Base-by-base conservation (phyloP, 2,113 vertebrate species). In the Protomyctophum bolini region DNA sequence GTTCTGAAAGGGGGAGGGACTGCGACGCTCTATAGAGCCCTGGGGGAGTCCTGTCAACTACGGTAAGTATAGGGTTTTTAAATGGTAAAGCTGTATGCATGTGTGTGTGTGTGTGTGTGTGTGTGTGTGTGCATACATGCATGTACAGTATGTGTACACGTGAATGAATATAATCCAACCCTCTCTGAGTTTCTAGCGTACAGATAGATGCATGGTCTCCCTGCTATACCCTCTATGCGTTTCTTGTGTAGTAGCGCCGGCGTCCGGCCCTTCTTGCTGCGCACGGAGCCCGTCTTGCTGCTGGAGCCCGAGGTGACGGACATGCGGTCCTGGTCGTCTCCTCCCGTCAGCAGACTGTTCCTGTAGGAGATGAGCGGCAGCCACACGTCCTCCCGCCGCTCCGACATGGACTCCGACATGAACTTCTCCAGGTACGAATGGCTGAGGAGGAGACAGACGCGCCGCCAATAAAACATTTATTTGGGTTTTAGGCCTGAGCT, bases 381-480 rank as follows among this genome's bases (percentile, higher is more conserved):
- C 98, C 98, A 99, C 0, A 99, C 95, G 29, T 99, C 98, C 90
- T 99, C 98, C 63, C 98, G 93, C 29, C 98, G 94, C 87, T 99
- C 97, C 90, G 97, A 97, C 98, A 99, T 99, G 11, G 98, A 95
- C 72, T 99, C 97, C 0, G 96, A 95, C 91, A 99, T 96, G 83
- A 99, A 99, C 90, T 99, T 99, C 91, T 99, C 98, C 76, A 99
- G 83, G 82, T 99, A 99, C 0, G 97, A 94, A 84, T 99, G 97
- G 52, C 98, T 99, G 85, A n/a, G 54, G 71, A 77, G 6, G 41
- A 63, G 0, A 58, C 0, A 2, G 1, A 3, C 5, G 33, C 21
- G 5, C 3, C 15, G 65, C 72, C 54, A 41, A 52, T 6, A 10
- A 51, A 8, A 64, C 2, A 7, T 41, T 2, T 7, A 73, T 62